Base-by-base conservation (phyloP, 1,140 invertebrate species). In the Spodoptera frugiperda region DNA sequence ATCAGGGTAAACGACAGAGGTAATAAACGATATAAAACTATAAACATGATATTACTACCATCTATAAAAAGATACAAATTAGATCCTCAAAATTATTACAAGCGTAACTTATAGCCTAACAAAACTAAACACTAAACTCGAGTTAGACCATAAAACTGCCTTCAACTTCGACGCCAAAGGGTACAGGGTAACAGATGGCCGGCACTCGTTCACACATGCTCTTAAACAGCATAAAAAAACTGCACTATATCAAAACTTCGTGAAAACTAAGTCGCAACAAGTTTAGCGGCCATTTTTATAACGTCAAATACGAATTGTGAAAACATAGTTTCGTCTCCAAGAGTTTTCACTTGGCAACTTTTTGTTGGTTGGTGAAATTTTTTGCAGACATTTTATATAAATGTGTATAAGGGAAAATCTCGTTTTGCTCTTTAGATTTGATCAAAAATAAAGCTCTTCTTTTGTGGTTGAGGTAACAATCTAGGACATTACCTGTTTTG, bases 171-270 rank as follows among this genome's bases (percentile, higher is more conserved):
- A 59, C 55, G 49, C 44, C n/a, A 49, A 59, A 33, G 44, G 44
- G 51, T 55, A 61, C 8, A 73, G 17, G 2, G 71, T 61, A 49
- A 46, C 71, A 73, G 55, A 73, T 61, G 71, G 54, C 55, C 14
- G 9, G 25, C 19, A 46, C 44, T 12, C 39, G 71, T 48, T 48
- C 55, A 61, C 55, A 59, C 55, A 63, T 73, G 39, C 9, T 48
- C 17, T 61, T 61, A 49, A 59, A 48, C 14, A 30, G 55, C 14
- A 73, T 73, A 73, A 71, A 71, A 67, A 73, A 73, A 73, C 71
- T 73, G 55, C 46, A 73, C 44, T 73, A 33, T 73, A 73, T 73
- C 71, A 73, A 61, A 59, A 73, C 71, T 73, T 73, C 25, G n/a
- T 3, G 10, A 0, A 49, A 61, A 49, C 71, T 59, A 46, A 48